Percentiles rank a stretch among this genome's conserved stretches.
These are phyloP conservation scores for Callospermophilus lateralis DNA, from an alignment of 2,113 vertebrate species.

Conservation along the genomic window DNA sequence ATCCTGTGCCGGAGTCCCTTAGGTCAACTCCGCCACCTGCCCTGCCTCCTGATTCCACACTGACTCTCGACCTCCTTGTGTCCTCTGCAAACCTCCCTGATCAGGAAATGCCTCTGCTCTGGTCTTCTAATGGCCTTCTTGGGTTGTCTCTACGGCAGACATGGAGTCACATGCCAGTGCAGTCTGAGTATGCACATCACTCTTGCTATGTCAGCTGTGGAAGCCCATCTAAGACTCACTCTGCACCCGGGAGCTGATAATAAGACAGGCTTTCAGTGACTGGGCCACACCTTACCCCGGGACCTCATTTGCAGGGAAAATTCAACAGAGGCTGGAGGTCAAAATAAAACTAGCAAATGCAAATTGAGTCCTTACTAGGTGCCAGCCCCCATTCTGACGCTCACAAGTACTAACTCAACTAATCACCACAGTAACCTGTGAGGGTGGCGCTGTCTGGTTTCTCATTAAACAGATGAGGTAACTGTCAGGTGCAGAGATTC, in stretches of 20 bases:
- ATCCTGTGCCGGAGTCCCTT: not conserved
- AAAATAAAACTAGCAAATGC: not conserved
- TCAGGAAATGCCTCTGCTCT: not conserved
- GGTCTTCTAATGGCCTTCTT: no score
- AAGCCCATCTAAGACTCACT: not conserved
- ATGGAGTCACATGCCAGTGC: accelerated
- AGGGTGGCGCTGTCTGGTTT: not conserved
- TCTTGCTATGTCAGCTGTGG: not conserved
- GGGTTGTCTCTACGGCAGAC: not conserved
- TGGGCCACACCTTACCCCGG: not conserved
- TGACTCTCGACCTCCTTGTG: no score
- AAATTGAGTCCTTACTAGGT: accelerated
- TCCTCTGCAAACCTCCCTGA: not conserved
- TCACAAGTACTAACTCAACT: accelerated
- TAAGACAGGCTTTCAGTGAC: not conserved
- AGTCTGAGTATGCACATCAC: not conserved
- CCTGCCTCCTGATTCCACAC: not conserved
- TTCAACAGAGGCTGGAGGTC: not conserved
- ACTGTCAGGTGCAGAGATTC: accelerated
- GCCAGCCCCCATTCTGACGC: accelerated
- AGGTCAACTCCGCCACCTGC: not conserved
- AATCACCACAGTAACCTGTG: accelerated
- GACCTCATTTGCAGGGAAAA: not conserved
- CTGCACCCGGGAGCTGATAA: not conserved
- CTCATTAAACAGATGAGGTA: not conserved